Evolutionary conservation across 2,113 vertebrate genomes (phyloP).

Genomic region (Sorex araneus): DNA sequence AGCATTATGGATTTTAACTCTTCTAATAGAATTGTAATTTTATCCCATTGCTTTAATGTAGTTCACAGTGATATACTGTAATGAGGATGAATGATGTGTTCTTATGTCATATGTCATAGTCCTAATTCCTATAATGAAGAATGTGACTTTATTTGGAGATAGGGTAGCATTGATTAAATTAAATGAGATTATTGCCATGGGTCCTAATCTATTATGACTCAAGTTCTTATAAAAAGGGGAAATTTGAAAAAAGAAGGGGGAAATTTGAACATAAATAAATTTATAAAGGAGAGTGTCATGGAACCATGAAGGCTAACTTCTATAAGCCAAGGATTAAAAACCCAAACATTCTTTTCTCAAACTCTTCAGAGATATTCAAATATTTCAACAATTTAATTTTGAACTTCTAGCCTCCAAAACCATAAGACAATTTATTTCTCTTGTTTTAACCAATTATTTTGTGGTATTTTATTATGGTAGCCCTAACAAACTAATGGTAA

Average conservation of each 20-base stretch:
- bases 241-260: background rate
- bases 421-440: background rate
- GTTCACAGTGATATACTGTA: background rate
- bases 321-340: background rate
- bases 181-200: background rate
- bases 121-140: background rate
- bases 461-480: background rate
- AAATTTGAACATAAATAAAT: background rate
- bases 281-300: background rate
- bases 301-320: background rate
- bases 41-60: constrained; percentile 21
- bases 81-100: background rate
- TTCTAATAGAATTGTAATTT: background rate
- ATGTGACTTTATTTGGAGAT: constrained; percentile 35
- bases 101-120: background rate
- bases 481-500: background rate
- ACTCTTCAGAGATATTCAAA: background rate
- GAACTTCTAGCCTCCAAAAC: background rate
- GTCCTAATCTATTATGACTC: background rate
- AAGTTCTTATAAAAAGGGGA: background rate
- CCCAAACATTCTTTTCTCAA: background rate
- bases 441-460: background rate
- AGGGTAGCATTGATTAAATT: background rate
- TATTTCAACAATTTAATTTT: background rate
- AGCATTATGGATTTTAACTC: constrained; percentile 16